phyloP scores from a whole-genome alignment of 2,888 invertebrate genomes.

The Masnerella sp. region DNA sequence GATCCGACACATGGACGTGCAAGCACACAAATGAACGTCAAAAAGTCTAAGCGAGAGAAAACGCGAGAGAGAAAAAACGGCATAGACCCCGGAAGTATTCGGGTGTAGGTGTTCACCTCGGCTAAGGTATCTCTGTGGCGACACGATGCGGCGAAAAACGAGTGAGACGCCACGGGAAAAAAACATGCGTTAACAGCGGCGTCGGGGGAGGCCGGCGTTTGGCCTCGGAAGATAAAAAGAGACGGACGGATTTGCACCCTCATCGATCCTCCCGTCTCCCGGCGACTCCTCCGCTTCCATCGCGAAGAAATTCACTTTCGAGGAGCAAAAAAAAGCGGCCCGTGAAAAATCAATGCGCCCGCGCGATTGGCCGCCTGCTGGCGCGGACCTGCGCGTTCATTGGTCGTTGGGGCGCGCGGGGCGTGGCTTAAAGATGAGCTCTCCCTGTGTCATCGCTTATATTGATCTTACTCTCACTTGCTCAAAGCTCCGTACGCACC shows the following conservation, averaged over 20 bases:
- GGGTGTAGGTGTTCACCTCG: constrained; percentile 30
- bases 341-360: constrained; percentile 74
- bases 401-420: constrained; percentile 66
- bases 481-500: constrained; percentile 51
- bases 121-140: constrained; percentile 29
- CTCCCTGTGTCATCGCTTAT: constrained; percentile 77
- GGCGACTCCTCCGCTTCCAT: constrained; percentile 40
- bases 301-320: constrained; percentile 75
- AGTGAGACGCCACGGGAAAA: constrained; percentile 61
- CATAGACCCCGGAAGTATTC: constrained; percentile 1
- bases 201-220: constrained; percentile 55
- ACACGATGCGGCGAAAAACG: constrained; percentile 25
- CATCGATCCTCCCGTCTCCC: constrained; percentile 63
- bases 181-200: constrained; percentile 69
- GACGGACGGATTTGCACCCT: constrained; percentile 61
- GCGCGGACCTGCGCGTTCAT: constrained; percentile 63
- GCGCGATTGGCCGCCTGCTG: constrained; percentile 67
- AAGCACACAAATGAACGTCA: not conserved
- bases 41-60: not conserved
- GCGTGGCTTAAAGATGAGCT: constrained; percentile 77
- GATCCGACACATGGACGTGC: too few relatives aligned
- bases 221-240: constrained; percentile 54
- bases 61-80: not conserved
- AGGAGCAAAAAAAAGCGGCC: constrained; percentile 61
- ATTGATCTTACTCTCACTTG: constrained; percentile 73